phyloP scores from a whole-genome alignment of 2,797 vertebrate species.

The Falco biarmicus region DNA sequence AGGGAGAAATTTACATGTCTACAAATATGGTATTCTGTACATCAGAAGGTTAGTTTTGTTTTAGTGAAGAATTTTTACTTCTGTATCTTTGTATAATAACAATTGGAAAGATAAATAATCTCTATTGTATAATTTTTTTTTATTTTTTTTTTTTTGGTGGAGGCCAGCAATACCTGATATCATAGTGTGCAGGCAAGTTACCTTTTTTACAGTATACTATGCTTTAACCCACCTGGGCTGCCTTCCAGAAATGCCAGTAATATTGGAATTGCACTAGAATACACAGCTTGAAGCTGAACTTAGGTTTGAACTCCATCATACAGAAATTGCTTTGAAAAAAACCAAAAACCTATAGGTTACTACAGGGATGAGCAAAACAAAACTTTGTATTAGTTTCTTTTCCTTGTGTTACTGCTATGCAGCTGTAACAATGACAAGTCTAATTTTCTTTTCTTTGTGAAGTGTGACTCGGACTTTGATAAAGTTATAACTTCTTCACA shows the following conservation, averaged over 20 bases:
- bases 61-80: background rate
- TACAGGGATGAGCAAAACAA: conserved; percentile 12
- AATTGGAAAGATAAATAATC: background rate
- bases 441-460: conserved; percentile 24
- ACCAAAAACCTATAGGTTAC: background rate
- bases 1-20: background rate
- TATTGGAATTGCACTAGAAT: conserved; percentile 4
- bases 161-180: background rate
- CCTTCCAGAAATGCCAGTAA: conserved; percentile 12
- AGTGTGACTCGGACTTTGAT: background rate
- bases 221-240: background rate
- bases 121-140: background rate
- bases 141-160: background rate
- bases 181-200: background rate
- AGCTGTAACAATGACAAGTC: background rate
- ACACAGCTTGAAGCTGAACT: conserved; percentile 50
- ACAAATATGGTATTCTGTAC: background rate
- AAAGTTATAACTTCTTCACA: conserved; percentile 24
- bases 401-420: background rate
- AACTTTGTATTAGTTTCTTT: conserved; percentile 11
- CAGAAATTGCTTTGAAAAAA: conserved; percentile 42
- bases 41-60: background rate
- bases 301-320: conserved; percentile 26
- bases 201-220: background rate
- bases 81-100: background rate